phyloP scores from a whole-genome alignment of 2,113 vertebrate genomes.

The Halcyon malimbica region DNA sequence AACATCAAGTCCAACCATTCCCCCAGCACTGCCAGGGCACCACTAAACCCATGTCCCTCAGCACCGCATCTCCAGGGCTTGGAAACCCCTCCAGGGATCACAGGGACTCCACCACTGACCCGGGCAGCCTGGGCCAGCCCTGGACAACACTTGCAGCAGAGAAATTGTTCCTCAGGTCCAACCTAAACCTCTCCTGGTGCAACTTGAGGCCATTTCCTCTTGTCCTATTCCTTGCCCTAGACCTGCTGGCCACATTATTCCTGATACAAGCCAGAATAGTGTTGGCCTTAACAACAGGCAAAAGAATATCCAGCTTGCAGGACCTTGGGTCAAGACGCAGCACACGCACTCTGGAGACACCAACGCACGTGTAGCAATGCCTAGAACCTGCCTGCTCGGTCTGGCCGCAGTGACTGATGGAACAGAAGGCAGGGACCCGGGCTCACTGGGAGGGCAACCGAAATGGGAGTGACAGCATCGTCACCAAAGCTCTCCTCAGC shows the following conservation, averaged over 20 bases:
- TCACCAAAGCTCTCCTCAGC: background rate
- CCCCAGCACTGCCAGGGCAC: too few species aligned
- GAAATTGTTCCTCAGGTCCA: too few species aligned
- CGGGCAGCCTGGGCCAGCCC: too few species aligned
- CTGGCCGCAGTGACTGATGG: background rate
- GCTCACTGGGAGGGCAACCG: background rate
- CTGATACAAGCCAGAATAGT: background rate
- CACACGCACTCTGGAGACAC: background rate
- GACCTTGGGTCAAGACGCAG: background rate
- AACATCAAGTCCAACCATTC: too few species aligned
- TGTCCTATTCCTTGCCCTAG: background rate
- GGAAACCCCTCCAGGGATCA: too few species aligned
- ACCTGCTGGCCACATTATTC: background rate
- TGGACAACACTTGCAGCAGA: too few species aligned
- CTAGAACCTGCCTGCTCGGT: background rate
- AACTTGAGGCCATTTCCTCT: background rate
- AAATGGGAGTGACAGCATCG: background rate
- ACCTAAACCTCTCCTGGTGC: background rate
- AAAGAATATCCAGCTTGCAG: background rate
- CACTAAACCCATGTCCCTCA: too few species aligned
- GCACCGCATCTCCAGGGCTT: too few species aligned
- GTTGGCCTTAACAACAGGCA: background rate
- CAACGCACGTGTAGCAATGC: rapidly evolving
- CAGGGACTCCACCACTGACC: too few species aligned
- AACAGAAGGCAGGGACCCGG: background rate